These are phyloP conservation scores for Xiphydria camelus DNA, from an alignment of 2,888 invertebrate genomes.

Conservation along the genomic window DNA sequence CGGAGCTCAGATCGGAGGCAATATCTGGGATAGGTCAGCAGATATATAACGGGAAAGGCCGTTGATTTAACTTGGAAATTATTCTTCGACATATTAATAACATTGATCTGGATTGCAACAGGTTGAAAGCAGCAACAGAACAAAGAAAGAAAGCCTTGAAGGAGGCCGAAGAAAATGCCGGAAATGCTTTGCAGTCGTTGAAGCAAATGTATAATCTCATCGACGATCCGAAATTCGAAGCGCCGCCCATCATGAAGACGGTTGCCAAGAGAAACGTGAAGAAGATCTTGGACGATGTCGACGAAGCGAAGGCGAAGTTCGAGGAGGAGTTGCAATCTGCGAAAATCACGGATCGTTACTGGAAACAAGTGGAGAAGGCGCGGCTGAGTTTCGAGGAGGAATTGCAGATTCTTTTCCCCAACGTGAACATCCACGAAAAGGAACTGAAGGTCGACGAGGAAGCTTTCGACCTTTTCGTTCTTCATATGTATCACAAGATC, in stretches of 20 bases:
- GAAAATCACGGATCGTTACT: conserved; percentile 76
- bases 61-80: conserved; percentile 3
- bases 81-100: conserved; percentile 6
- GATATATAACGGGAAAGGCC: not conserved
- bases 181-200: conserved; percentile 61
- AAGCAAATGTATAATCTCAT: conserved; percentile 57
- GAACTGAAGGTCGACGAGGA: conserved; percentile 65
- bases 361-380: conserved; percentile 74
- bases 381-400: conserved; percentile 67
- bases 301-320: conserved; percentile 64
- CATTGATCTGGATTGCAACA: conserved; percentile 59
- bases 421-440: conserved; percentile 70
- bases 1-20: conserved; percentile 25
- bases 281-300: conserved; percentile 63
- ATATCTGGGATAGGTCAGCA: conserved; percentile 46
- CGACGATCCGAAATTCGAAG: conserved; percentile 54
- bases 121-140: conserved; percentile 64
- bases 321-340: conserved; percentile 63
- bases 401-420: conserved; percentile 73
- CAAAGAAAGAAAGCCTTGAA: conserved; percentile 63
- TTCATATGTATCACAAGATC: conserved; percentile 78
- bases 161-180: conserved; percentile 65
- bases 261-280: conserved; percentile 48
- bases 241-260: conserved; percentile 50
- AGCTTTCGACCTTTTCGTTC: conserved; percentile 76